A percentile compares a stretch with the other conserved stretches of the same genome.
Evolutionary conservation across 1,140 invertebrate genomes (phyloP).

Genomic region (Bombus turneri): DNA sequence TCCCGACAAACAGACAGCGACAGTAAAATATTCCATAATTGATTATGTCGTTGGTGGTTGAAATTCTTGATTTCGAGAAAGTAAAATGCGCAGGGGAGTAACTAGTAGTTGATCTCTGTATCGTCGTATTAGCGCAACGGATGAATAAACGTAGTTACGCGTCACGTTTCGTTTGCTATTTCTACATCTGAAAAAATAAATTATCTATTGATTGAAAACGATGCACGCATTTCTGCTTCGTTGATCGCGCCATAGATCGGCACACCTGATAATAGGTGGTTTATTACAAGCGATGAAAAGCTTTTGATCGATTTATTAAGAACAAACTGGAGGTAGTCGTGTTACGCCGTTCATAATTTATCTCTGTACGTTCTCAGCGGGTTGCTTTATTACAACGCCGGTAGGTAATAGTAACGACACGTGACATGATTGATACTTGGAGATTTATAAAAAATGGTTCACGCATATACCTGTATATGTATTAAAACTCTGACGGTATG

Average conservation of each 20-base stretch:
- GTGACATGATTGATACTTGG: neutral
- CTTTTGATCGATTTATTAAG: neutral
- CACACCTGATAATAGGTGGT: neutral
- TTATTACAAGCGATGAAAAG: neutral
- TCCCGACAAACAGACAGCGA: neutral
- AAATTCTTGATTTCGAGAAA: neutral
- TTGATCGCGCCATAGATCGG: too few relatives aligned
- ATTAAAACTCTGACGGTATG: too few relatives aligned
- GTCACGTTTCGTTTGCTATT: too few relatives aligned
- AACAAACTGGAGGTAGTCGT: neutral
- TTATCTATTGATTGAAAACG: too few relatives aligned
- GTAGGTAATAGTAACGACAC: neutral
- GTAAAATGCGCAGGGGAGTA: neutral
- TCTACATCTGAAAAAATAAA: too few relatives aligned
- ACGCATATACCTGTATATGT: too few relatives aligned
- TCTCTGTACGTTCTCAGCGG: neutral
- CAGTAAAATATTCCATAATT: neutral
- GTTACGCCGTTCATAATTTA: neutral
- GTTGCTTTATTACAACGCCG: neutral
- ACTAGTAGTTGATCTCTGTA: neutral
- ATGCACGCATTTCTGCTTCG: too few relatives aligned
- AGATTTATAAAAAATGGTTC: neutral
- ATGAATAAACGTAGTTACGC: too few relatives aligned
- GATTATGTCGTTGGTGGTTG: neutral
- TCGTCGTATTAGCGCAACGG: too few relatives aligned